These are phyloP conservation scores for Bimastos eiseni DNA, from an alignment of 2,888 invertebrate species.

Conservation along the genomic window DNA sequence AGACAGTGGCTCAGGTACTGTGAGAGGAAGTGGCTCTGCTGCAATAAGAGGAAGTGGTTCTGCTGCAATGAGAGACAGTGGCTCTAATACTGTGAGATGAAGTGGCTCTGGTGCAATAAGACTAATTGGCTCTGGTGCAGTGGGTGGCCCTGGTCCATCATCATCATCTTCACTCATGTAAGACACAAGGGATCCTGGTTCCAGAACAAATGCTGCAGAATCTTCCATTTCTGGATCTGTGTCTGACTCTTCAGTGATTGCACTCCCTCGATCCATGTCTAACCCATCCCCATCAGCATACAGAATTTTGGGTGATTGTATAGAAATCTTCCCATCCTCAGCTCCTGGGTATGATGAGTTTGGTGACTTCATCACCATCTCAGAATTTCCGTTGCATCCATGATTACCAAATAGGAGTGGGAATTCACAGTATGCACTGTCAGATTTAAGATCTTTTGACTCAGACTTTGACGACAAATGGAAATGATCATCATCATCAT, in stretches of 20 bases:
- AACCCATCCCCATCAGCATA: neutral
- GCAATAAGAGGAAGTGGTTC: neutral
- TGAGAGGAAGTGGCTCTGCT: neutral
- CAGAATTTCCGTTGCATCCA: neutral
- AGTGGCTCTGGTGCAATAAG: neutral
- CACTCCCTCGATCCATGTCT: neutral
- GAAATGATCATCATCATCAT: neutral
- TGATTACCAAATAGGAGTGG: neutral
- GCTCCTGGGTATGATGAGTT: neutral
- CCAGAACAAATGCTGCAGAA: neutral
- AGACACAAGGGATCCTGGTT: neutral
- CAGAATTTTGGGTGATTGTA: neutral
- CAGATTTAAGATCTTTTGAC: neutral
- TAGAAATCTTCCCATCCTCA: neutral
- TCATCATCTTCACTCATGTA: constrained; percentile 15
- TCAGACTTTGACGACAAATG: neutral
- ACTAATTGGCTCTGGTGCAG: neutral
- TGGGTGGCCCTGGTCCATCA: neutral
- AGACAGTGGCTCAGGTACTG: neutral
- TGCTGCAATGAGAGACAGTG: neutral
- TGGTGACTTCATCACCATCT: neutral
- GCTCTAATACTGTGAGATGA: neutral
- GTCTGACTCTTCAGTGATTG: neutral
- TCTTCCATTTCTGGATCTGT: constrained; percentile 9
- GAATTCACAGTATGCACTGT: neutral